Conservation (phyloP, 1,140 invertebrate genomes). For the Drosophila elegans region DNA sequence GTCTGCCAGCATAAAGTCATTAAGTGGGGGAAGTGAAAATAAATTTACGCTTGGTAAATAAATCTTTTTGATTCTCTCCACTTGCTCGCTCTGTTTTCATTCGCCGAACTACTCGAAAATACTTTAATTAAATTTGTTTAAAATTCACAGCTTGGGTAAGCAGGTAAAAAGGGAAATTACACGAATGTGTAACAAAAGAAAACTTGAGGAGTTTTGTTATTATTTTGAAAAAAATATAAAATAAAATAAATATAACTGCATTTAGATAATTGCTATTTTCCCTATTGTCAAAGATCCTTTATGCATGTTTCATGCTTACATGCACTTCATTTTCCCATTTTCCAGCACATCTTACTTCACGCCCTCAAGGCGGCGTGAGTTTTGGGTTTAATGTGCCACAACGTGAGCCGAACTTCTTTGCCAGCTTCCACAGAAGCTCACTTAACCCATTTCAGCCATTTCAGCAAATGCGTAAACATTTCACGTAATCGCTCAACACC, state of each 20-base stretch:
- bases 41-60: conserved; percentile 81
- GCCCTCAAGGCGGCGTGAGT: background rate
- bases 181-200: background rate
- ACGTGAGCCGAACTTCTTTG: conserved; percentile 30
- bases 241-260: too few species aligned
- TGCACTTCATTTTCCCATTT: background rate
- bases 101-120: conserved; percentile 57
- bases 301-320: background rate
- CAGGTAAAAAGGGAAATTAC: background rate
- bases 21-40: conserved; percentile 77
- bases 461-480: conserved; percentile 73
- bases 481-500: conserved; percentile 77
- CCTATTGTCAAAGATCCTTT: background rate
- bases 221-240: too few species aligned
- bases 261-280: background rate
- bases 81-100: conserved; percentile 14
- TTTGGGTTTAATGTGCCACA: conserved; percentile 27
- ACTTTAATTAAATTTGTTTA: conserved; percentile 78
- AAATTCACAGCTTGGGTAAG: conserved; percentile 10
- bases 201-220: background rate
- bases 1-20: conserved; percentile 68
- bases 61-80: conserved; percentile 74
- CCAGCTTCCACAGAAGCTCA: conserved; percentile 12
- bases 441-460: conserved; percentile 57
- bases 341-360: background rate